Evolutionary conservation across 2,888 invertebrate species (phyloP), one percentile per base, ranked within the genome.

Genomic region (Oithona nana): DNA sequence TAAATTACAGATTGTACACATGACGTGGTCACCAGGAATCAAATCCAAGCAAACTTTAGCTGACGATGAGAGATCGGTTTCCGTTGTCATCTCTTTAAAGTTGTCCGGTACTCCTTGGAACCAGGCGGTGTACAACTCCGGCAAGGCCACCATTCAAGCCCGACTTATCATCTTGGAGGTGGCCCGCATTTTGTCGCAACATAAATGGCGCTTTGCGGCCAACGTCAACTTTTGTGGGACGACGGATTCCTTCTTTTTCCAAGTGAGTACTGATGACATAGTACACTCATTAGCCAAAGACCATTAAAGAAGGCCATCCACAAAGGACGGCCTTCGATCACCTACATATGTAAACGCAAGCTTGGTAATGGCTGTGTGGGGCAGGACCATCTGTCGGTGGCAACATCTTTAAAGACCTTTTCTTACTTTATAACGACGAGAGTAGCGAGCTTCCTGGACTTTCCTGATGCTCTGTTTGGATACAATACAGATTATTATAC

Each of bases 41-140:
- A 60, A 60, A 52, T 60, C 60, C 20, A 60, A 60, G 39, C 60
- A 60, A 28, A 60, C 60, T 20, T 29, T 60, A 1, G 60, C 60
- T 28, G 60, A 60, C 29, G 60, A 60, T 13, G 49, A 60, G 16
- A 16, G 60, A 11, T 24, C 24, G 2, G 60, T 60, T 6, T 28
- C 24, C 1, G 60, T 60, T 13, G 49, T 60, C 20, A 60, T 49
- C 2, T 20, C 24, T 24, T 52, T 60, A n/a, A 60, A 60, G 52
- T n/a, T 60, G n/a, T 24, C 24, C 11, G 60, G 60, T 24, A 51
- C 31, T 28, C 60, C 60, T 8, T 60, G 60, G 60, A 48, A 20
- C 29, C 51, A 51, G n/a, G 61, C 61, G n/a, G 51, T 54, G 13
- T 61, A 61, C 31, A 61, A 61, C 26, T 50, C 50, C 24, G 61